These are phyloP conservation scores for Tridacna gigas DNA, from an alignment of 2,888 invertebrate species.

Conservation along the genomic window DNA sequence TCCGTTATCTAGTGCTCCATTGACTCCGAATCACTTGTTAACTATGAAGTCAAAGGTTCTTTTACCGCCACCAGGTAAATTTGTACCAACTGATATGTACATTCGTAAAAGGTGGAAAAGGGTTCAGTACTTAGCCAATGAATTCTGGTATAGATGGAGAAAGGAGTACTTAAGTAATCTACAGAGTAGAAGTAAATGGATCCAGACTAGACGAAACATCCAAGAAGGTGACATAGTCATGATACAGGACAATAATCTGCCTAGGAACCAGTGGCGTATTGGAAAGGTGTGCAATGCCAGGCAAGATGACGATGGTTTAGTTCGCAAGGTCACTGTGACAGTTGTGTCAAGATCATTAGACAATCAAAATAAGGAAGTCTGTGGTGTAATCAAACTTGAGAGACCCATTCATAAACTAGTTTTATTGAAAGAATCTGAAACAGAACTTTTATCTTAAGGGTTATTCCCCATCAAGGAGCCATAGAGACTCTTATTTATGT, in stretches of 20 bases:
- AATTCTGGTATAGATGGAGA: not conserved
- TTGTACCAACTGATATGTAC: constrained; percentile 19
- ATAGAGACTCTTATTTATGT: not conserved
- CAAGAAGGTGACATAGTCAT: constrained; percentile 52
- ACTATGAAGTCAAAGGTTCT: constrained; percentile 55
- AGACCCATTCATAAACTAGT: constrained; percentile 54
- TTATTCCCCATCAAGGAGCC: not conserved
- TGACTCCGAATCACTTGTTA: constrained; percentile 64
- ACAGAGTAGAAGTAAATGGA: constrained; percentile 32
- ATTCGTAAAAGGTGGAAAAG: constrained; percentile 32
- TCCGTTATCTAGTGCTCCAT: constrained; percentile 42
- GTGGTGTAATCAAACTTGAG: constrained; percentile 21
- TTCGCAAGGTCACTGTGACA: constrained; percentile 48
- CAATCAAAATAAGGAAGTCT: not conserved
- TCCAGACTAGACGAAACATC: constrained; percentile 24
- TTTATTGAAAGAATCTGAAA: constrained; percentile 29
- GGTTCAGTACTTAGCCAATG: constrained; percentile 5
- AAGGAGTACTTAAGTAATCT: constrained; percentile 41
- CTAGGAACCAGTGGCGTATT: constrained; percentile 40
- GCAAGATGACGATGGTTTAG: constrained; percentile 34
- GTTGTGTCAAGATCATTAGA: constrained; percentile 23
- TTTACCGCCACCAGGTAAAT: constrained; percentile 23
- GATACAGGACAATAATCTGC: constrained; percentile 41
- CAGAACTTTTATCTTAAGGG: not conserved
- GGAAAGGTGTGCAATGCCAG: constrained; percentile 22